Evolutionary conservation across 2,113 vertebrate species (phyloP).

Genomic region (Phycodurus eques): DNA sequence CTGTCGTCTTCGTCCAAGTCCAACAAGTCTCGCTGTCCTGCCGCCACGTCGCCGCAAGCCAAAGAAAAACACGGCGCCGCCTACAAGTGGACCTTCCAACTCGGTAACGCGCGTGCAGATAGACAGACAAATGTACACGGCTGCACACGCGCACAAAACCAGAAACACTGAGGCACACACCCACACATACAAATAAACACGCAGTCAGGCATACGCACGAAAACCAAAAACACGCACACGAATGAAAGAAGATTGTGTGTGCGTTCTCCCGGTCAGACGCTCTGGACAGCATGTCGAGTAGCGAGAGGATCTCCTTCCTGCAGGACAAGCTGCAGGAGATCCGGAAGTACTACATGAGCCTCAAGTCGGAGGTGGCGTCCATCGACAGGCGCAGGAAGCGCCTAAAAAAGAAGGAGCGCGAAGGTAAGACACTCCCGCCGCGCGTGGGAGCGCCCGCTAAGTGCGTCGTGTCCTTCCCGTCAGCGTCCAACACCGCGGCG

Average conservation of each 20-base stretch:
- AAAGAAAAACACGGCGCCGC: conserved; percentile 85
- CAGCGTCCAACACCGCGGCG: conserved; percentile 89
- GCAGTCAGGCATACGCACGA: too few relatives aligned
- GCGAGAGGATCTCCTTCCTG: conserved; percentile 92
- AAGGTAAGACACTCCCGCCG: conserved; percentile 75
- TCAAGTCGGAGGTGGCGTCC: conserved; percentile 98
- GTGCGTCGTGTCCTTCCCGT: neutral
- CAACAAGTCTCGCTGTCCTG: conserved; percentile 78
- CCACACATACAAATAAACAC: too few relatives aligned
- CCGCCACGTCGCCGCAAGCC: conserved; percentile 80
- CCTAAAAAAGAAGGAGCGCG: conserved; percentile 97
- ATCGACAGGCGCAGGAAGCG: conserved; percentile 94
- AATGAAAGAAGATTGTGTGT: too few relatives aligned
- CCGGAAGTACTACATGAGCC: conserved; percentile 94
- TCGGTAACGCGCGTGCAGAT: conserved; percentile 77
- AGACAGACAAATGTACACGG: too few relatives aligned
- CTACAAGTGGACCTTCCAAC: conserved; percentile 95
- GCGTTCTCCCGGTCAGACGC: conserved; percentile 75
- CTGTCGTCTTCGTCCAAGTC: conserved; percentile 72
- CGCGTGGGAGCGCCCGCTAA: neutral
- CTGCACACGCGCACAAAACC: neutral
- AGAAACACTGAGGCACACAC: too few relatives aligned
- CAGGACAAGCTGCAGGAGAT: conserved; percentile 99
- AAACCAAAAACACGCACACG: neutral
- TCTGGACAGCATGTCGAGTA: conserved; percentile 89